These are phyloP conservation scores for Acanthosepion esculentum DNA, from an alignment of 2,888 invertebrate genomes.

Conservation along the genomic window DNA sequence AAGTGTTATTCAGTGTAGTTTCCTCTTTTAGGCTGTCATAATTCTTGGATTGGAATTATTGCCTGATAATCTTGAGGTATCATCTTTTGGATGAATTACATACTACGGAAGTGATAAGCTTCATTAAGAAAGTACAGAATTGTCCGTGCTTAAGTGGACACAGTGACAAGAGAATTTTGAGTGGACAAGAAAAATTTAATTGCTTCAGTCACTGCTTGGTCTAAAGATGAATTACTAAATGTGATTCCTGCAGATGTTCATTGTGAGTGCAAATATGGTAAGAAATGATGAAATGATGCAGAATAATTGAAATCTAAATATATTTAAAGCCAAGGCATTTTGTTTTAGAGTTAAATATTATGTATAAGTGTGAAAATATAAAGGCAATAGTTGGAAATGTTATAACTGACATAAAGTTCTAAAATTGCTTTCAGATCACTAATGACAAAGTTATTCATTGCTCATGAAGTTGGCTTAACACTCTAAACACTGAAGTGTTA, in stretches of 20 bases:
- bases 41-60: not conserved
- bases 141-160: not conserved
- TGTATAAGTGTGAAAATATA: too few species aligned
- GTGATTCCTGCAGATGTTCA: not conserved
- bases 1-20: not conserved
- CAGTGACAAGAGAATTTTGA: not conserved
- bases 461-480: too few species aligned
- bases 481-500: too few species aligned
- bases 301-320: not conserved
- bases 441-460: too few species aligned
- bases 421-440: too few species aligned
- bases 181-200: constrained; percentile 33
- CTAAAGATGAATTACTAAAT: not conserved
- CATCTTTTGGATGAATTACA: not conserved
- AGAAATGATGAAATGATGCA: not conserved
- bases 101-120: not conserved
- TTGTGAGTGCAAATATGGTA: not conserved
- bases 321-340: not conserved
- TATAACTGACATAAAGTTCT: too few species aligned
- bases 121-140: not conserved
- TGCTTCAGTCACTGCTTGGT: not conserved
- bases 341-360: not conserved
- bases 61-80: not conserved
- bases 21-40: not conserved
- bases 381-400: too few species aligned